phyloP scores from a whole-genome alignment of 2,888 invertebrate species.

The Diaprepes abbreviatus region DNA sequence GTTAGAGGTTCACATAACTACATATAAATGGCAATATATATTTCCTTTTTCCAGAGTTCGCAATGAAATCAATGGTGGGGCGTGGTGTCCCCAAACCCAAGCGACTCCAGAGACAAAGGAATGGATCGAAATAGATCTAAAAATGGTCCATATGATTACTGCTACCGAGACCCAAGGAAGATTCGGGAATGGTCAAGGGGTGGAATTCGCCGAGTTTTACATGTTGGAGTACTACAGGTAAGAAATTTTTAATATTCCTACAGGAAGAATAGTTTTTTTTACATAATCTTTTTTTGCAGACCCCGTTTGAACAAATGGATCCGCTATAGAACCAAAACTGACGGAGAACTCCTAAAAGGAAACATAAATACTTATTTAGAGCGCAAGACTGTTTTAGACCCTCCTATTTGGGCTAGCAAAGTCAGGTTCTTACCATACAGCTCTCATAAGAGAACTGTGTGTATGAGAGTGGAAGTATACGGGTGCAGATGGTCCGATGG shows the following conservation, averaged over 20 bases:
- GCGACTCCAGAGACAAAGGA: slow-evolving; percentile 83
- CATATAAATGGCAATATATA: no score
- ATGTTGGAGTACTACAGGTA: slow-evolving; percentile 82
- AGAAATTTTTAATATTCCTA: not conserved
- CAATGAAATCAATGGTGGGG: slow-evolving; percentile 87
- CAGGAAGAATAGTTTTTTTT: not conserved
- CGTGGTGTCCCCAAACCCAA: slow-evolving; percentile 91
- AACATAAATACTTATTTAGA: slow-evolving; percentile 91
- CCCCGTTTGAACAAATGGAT: slow-evolving; percentile 86
- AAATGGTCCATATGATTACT: slow-evolving; percentile 84
- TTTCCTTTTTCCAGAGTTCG: slow-evolving; percentile 79
- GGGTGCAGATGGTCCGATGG: slow-evolving; percentile 91
- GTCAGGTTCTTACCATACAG: slow-evolving; percentile 90
- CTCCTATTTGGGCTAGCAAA: slow-evolving; percentile 88
- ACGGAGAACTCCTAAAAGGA: slow-evolving; percentile 82
- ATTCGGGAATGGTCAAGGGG: slow-evolving; percentile 91
- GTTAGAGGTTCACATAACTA: no score
- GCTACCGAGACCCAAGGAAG: slow-evolving; percentile 88
- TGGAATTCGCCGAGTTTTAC: slow-evolving; percentile 88
- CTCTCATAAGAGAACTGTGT: slow-evolving; percentile 86
- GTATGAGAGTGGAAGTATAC: slow-evolving; percentile 92
- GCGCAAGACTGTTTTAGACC: slow-evolving; percentile 81
- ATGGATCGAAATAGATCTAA: slow-evolving; percentile 87
- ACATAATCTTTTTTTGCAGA: slow-evolving; percentile 65
- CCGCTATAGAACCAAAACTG: slow-evolving; percentile 80